Conservation (phyloP, 2,888 invertebrate genomes). For the Aricia artaxerxes region DNA sequence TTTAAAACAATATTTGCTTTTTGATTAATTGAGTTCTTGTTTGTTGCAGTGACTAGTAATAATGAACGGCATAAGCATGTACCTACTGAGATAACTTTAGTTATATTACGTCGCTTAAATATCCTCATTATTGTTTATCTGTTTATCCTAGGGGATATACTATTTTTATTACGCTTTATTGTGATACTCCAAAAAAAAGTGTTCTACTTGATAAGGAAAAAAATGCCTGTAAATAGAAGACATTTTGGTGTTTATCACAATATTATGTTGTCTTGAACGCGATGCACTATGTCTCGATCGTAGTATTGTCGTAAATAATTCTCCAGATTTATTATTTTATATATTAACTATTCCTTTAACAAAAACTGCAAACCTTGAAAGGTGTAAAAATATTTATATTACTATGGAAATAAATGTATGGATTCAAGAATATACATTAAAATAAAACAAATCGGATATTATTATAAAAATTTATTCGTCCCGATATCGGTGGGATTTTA, state of each 20-base stretch:
- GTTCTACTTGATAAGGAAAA: not conserved
- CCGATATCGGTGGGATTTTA: not conserved
- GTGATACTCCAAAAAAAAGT: not conserved
- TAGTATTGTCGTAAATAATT: not conserved
- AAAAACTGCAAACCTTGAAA: no score
- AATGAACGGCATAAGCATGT: not conserved
- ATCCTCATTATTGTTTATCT: not conserved
- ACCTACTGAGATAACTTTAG: not conserved
- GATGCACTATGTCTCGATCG: not conserved
- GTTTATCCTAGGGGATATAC: not conserved
- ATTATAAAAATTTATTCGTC: not conserved
- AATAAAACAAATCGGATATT: not conserved
- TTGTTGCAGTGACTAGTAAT: not conserved
- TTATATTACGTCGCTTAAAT: not conserved
- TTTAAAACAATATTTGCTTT: constrained; percentile 27
- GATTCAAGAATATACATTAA: no score
- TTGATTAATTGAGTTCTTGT: constrained; percentile 20
- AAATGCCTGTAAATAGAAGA: not conserved
- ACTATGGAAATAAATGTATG: no score
- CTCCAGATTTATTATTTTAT: no score
- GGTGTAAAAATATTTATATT: no score
- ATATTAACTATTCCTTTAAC: no score
- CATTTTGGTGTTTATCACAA: not conserved
- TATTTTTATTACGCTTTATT: not conserved
- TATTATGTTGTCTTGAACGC: not conserved